Evolutionary conservation across 2,797 vertebrate species (phyloP), one percentile per base, ranked within the genome.

Genomic region (Sternotherus odoratus): DNA sequence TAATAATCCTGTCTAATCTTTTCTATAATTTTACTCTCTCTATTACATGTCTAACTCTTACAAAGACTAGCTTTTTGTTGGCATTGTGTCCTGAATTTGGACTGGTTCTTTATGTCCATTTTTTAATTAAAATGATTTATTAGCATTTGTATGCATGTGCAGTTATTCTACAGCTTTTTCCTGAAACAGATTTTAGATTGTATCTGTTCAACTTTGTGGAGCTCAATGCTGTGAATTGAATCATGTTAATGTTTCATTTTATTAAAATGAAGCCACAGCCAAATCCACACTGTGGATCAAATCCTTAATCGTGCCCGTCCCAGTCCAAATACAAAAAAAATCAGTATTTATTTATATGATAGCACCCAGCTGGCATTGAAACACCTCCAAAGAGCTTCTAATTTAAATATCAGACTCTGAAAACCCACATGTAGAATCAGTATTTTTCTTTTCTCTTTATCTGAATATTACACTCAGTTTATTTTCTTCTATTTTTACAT

Each of bases 111-210:
- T 89, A 51, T 78, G 54, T 3, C 2, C 0, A 66, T 36, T 24
- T 36, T 48, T 92, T 88, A 85, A 85, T 77, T 85, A 83, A 88
- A 86, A 78, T 46, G 0, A 72, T 81, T 79, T 92, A 75, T 86
- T 91, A 79, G 1, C 8, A 3, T 90, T 24, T 86, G 12, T 53
- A 77, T 3, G 1, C 13, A 79, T 85, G 1, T 79, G 30, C 84
- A 63, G 7, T 26, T 87, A 28, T 88, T 94, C 50, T 88, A 79
- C 4, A 93, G 77, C 84, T 86, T 60, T 86, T 3, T 19, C 77
- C 39, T 85, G 46, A 88, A 88, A 77, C 2, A 88, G 1, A 12
- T 85, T 89, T 30, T 83, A 81, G 33, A 69, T 72, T 8, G 50
- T 77, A 80, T 66, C 85, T 43, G 2, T 28, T 82, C 79, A 81